Evolutionary conservation across 2,113 vertebrate species (phyloP), one percentile per base, ranked within the genome.

Genomic region (Alligator sinensis): DNA sequence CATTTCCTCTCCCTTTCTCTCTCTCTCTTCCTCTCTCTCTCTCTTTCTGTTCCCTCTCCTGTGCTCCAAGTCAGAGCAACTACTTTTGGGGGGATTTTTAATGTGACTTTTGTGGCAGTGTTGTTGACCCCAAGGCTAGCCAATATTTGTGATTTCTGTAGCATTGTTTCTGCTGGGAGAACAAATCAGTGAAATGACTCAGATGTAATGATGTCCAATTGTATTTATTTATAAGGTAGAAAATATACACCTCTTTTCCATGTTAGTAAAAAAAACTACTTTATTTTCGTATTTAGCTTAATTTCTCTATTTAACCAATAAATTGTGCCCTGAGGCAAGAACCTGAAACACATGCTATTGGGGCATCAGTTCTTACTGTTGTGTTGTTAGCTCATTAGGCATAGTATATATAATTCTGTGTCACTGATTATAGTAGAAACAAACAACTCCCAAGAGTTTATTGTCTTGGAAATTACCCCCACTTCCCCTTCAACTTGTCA

Each of bases 131-230:
- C 78, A 91, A 15, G 11, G 1, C 89, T 84, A 66, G 64, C 68
- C 85, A 64, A 58, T 89, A 91, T 89, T 84, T 90, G 59, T 59
- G 75, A 84, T 90, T 54, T 17, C 82, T 6, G 0, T 30, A 57
- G 75, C 34, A 38, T 83, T 84, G 59, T 82, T 93, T 93, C 16
- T 19, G 34, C 25, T 86, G 82, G 74, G 30, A 58, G 61, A 16
- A 57, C 25, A 57, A 47, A 28, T 30, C 47, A 27, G 9, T 28
- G 84, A 80, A 17, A 75, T 80, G 59, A 94, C 54, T 81, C 74
- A 87, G 28, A 58, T n/a, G 90, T 94, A 96, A 91, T 90, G 19
- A 63, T 96, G 25, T 75, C 85, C 93, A 87, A 96, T 94, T 64
- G 21, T 81, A 94, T 61, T 81, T 95, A 90, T 94, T 92, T 93